phyloP scores from a whole-genome alignment of 30 jellyfish, hydroid and myxozoan species.

The Morbakka virulenta region DNA sequence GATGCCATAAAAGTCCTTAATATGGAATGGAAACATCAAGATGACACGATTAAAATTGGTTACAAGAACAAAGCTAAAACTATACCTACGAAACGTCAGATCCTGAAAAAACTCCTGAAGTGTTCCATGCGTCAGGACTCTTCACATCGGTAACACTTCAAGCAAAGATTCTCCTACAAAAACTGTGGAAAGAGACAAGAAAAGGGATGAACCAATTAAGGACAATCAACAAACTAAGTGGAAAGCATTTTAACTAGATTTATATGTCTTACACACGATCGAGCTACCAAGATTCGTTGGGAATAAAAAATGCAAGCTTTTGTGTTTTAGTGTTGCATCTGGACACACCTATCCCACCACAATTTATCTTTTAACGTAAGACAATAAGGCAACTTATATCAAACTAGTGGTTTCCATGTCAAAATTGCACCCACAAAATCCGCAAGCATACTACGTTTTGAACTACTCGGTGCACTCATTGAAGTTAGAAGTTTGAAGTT shows the following conservation, averaged over 20 bases:
- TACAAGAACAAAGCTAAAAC: background rate
- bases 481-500: constrained; percentile 9
- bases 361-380: background rate
- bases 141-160: constrained; percentile 16
- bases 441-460: constrained; percentile 14
- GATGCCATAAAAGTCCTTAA: constrained; percentile 17
- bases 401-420: constrained; percentile 1
- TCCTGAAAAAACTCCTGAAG: constrained; percentile 15
- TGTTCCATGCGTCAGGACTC: constrained; percentile 2
- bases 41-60: constrained; percentile 1
- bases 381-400: background rate
- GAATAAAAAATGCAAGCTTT: background rate
- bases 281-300: constrained; percentile 29
- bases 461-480: constrained; percentile 2
- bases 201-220: constrained; percentile 47
- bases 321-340: constrained; percentile 17
- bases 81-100: constrained; percentile 19
- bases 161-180: constrained; percentile 11
- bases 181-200: constrained; percentile 20
- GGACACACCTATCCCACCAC: background rate
- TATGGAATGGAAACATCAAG: constrained; percentile 6
- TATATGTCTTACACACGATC: background rate
- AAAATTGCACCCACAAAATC: constrained; percentile 5
- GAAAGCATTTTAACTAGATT: background rate
- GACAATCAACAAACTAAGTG: too few species aligned